Base-by-base conservation (phyloP, 1,140 invertebrate genomes). In the Leptonema lineaticorne region DNA sequence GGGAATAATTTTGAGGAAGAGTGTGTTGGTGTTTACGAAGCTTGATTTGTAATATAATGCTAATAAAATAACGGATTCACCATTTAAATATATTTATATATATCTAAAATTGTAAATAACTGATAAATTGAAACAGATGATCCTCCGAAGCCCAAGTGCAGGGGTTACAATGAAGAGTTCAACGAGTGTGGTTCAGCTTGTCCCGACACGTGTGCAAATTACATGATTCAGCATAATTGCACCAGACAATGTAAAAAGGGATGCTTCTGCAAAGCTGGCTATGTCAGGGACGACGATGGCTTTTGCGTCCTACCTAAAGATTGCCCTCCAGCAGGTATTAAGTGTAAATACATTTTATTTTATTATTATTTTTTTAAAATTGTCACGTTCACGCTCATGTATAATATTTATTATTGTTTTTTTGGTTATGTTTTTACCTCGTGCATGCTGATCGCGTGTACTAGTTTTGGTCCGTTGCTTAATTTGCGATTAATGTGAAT, bases 241-340 rank as follows among this genome's bases (percentile, higher is more conserved):
- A 70, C 70, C 4, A 26, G 63, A 24, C 33, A 72, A 28, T 74
- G 73, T 30, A 72, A 70, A 8, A 26, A 24, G 20, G 75, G 69
- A 56, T 75, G 75, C 59, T 74, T 70, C 53, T 75, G 74, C 48
- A 69, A 68, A 67, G 45, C 50, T 6, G 72, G 70, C 14, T 71
- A 72, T 48, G 69, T 74, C 2, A 66, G 72, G 53, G 64, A 74
- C 66, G 65, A 69, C 1, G 60, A 58, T 57, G 50, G 64, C 11
- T 30, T 58, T 30, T 73, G 72, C 27, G 48, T 73, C 0, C 48
- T n/a, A n/a, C 65, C 65, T 9, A 29, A 56, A 50, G 65, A 70
- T n/a, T 73, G 71, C 56, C 50, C 45, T 63, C 58, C 50, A 45
- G 30, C 48, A 63, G 29, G 46, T 50, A 64, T 64, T 30, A 29